phyloP scores from a whole-genome alignment of 2,888 invertebrate genomes.

The Dorcus hopei region DNA sequence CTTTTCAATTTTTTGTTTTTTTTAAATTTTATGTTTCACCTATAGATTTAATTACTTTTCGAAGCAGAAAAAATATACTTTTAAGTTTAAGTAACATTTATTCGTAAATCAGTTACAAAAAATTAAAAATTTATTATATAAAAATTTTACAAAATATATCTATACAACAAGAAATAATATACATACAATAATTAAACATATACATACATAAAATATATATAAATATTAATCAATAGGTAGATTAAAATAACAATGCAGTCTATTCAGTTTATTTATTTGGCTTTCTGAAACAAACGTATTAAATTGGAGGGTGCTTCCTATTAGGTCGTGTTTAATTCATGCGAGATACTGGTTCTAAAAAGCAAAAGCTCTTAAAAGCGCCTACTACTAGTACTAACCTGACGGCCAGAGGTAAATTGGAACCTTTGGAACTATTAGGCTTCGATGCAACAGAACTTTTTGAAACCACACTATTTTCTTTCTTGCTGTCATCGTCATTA shows the following conservation, averaged over 20 bases:
- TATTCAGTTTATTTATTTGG: not conserved
- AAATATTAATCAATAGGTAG: not conserved
- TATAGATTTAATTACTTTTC: no score
- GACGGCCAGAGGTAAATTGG: not conserved
- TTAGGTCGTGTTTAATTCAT: not conserved
- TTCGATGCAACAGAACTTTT: not conserved
- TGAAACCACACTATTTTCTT: not conserved
- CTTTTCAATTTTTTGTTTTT: no score
- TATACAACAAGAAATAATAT: not conserved
- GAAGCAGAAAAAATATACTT: no score
- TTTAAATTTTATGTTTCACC: no score
- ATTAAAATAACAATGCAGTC: not conserved
- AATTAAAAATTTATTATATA: not conserved
- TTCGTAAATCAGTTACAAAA: no score
- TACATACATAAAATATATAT: not conserved
- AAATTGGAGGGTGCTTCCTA: not conserved
- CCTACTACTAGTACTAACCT: not conserved
- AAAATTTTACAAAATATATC: not conserved
- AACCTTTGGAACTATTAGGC: not conserved
- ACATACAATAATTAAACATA: not conserved
- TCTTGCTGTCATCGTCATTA: not conserved
- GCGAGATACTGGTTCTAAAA: not conserved
- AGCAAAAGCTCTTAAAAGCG: not conserved
- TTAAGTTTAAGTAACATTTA: no score
- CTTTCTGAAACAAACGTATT: not conserved